These are phyloP conservation scores for Cryptomyrus ogoouensis DNA, from an alignment of 2,113 vertebrate genomes.

Conservation along the genomic window DNA sequence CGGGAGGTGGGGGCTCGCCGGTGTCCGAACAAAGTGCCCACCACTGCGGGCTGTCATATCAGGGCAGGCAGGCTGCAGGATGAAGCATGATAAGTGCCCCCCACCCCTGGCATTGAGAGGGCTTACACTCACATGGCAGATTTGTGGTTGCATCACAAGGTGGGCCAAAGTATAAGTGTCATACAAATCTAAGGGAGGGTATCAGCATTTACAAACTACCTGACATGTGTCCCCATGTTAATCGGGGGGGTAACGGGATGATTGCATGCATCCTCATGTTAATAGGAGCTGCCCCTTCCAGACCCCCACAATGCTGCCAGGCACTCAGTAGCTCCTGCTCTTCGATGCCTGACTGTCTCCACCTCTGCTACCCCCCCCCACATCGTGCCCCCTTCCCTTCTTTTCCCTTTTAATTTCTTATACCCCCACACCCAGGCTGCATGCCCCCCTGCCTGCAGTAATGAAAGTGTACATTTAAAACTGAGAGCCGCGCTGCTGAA, in stretches of 20 bases:
- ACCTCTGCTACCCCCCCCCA: background rate
- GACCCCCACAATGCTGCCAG: background rate
- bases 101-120: background rate
- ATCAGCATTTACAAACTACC: background rate
- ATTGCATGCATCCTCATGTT: background rate
- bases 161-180: background rate
- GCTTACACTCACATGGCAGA: background rate
- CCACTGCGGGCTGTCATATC: conserved; percentile 15
- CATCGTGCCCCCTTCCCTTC: background rate
- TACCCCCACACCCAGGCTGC: background rate
- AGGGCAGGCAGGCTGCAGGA: background rate
- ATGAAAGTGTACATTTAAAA: conserved; percentile 57
- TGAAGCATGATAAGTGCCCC: background rate
- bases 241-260: background rate
- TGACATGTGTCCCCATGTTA: background rate
- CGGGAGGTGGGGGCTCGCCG: background rate
- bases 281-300: background rate
- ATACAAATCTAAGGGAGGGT: background rate
- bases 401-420: background rate
- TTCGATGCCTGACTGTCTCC: background rate
- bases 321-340: background rate
- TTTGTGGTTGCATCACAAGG: background rate
- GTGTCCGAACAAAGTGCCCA: background rate
- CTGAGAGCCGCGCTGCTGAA: conserved; percentile 56
- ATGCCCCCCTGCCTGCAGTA: conserved; percentile 30